phyloP scores from a whole-genome alignment of 2,113 vertebrate species.

The Marmota monax region DNA sequence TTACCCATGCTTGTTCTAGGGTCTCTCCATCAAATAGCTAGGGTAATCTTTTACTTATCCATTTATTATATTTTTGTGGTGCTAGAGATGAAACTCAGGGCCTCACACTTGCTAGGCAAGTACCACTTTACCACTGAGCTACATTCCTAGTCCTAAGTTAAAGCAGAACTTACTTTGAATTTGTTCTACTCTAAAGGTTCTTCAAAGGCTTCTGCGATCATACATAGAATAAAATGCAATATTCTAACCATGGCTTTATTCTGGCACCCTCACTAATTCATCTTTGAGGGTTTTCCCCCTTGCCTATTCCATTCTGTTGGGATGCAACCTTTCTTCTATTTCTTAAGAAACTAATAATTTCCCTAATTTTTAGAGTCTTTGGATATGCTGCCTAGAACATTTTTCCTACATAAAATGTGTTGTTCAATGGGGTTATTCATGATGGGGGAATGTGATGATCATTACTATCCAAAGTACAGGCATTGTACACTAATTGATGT shows the following conservation, averaged over 20 bases:
- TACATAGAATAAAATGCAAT: background rate
- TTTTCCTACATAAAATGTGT: background rate
- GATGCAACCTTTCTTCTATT: background rate
- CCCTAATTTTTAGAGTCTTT: background rate
- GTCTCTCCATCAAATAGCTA: background rate
- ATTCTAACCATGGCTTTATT: background rate
- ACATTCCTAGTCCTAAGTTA: background rate
- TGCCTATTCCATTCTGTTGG: background rate
- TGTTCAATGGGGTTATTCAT: background rate
- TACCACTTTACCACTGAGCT: background rate
- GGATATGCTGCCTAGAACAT: background rate
- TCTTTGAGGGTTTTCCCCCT: background rate
- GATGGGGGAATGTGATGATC: too few relatives aligned
- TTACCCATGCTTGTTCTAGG: background rate
- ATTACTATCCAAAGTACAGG: too few relatives aligned
- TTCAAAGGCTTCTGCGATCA: background rate
- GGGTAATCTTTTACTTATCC: background rate
- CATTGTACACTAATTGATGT: too few relatives aligned
- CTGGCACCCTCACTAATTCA: background rate
- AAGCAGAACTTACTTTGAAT: background rate
- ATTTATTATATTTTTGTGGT: background rate
- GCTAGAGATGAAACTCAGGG: background rate
- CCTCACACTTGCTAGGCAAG: background rate
- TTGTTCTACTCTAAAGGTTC: background rate
- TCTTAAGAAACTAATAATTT: background rate